A percentile compares a stretch with the other conserved stretches of the same genome.
Conservation (phyloP, 2,113 vertebrate species). For the Ammospiza nelsoni region DNA sequence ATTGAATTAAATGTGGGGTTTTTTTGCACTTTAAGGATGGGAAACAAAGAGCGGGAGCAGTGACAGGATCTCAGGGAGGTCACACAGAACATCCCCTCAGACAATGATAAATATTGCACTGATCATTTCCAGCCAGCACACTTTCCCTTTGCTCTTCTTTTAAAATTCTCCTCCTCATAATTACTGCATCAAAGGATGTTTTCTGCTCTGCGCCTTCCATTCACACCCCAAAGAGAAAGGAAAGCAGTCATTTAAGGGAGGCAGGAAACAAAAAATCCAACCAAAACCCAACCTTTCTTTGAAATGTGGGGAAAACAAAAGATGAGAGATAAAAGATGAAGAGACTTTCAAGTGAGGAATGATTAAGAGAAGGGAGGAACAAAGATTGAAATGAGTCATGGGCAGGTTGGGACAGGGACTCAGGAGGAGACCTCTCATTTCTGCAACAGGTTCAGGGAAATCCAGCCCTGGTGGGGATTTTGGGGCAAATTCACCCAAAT, state of each 20-base stretch:
- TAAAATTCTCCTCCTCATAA: background rate
- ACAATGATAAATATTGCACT: background rate
- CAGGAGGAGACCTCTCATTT: background rate
- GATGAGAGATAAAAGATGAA: background rate
- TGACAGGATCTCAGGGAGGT: accelerated
- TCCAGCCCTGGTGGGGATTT: background rate
- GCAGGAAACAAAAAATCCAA: background rate
- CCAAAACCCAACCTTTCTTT: background rate
- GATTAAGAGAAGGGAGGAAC: background rate
- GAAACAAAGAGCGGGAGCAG: background rate
- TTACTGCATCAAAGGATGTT: slow-evolving; percentile 54
- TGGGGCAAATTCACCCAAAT: background rate
- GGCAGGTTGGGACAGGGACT: background rate
- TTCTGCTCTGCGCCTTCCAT: background rate
- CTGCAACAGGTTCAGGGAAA: background rate
- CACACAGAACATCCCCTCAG: background rate
- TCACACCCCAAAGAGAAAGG: background rate
- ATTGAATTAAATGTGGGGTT: too few species aligned
- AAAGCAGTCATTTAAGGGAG: slow-evolving; percentile 3
- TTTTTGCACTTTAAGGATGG: too few species aligned
- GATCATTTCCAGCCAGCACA: background rate
- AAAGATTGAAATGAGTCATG: background rate
- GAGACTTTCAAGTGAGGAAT: background rate
- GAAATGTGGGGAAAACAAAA: background rate
- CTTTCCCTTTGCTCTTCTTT: background rate